Conservation (phyloP, 2,888 invertebrate genomes). For the Dexiosoma caninum region DNA sequence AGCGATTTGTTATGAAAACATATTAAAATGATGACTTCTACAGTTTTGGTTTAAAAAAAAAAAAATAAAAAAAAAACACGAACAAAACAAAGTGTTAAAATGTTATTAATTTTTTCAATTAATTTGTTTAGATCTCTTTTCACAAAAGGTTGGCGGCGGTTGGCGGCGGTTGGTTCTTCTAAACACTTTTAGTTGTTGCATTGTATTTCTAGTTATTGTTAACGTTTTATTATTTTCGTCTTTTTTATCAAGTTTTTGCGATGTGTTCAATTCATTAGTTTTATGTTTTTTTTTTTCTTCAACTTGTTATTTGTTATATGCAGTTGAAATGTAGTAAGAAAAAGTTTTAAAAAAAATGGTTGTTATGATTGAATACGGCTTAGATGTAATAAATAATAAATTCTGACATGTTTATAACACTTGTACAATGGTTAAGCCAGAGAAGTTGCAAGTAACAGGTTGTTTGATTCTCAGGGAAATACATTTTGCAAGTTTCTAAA, state of each 20-base stretch:
- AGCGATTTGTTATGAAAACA: conserved; percentile 57
- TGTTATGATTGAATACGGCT: conserved; percentile 50
- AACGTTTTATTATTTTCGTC: conserved; percentile 1
- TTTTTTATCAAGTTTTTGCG: conserved; percentile 45
- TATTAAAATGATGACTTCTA: conserved; percentile 52
- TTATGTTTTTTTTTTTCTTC: conserved; percentile 21
- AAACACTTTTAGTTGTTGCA: conserved; percentile 16
- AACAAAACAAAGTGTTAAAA: conserved; percentile 46
- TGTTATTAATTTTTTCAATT: conserved; percentile 58
- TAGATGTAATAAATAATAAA: conserved; percentile 52
- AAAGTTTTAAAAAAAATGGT: neutral
- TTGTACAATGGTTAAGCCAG: neutral
- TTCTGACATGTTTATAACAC: conserved; percentile 58
- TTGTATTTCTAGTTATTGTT: conserved; percentile 14
- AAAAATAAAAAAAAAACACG: neutral
- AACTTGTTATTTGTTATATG: neutral
- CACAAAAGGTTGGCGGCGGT: neutral
- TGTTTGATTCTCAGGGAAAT: neutral
- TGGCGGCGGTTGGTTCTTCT: no score
- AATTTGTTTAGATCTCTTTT: conserved; percentile 50
- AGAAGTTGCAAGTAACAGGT: neutral
- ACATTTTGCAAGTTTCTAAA: neutral
- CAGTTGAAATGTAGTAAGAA: conserved; percentile 18
- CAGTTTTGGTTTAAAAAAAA: neutral
- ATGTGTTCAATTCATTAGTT: conserved; percentile 41